Base-by-base conservation (phyloP, 2,888 invertebrate species). In the Dicyrtomina minuta region DNA sequence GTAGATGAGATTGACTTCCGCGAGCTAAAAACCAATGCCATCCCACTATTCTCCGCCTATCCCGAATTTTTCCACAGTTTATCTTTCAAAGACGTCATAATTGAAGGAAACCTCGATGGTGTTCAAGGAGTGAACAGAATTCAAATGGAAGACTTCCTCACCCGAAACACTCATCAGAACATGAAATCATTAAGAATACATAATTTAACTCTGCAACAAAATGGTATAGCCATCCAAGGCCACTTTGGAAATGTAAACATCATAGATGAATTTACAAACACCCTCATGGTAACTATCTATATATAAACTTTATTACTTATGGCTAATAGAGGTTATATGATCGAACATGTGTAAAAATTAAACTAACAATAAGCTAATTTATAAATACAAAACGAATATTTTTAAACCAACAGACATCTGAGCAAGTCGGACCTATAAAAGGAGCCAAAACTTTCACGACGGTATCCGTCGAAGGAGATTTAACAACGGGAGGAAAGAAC, bases 221-320 rank as follows among this genome's bases (percentile, higher is more conserved):
- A 46, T 3, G 61, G 67, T 24, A 64, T 74, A 10, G 17, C 43
- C 1, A 26, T 72, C 0, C 13, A 15, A 22, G 74, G 73, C 24
- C 62, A 39, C 13, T 20, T 75, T 33, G 62, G 53, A 15, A 62
- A 65, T 26, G 26, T 41, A 1, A 51, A 74, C 49, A 1, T 75
- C 12, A 6, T 20, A 15, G 49, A 70, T 6, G 73, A 68, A 51
- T 69, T 64, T 58, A 22, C 65, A 2, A 70, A 74, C 39, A 77
- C 75, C 3, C 24, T 77, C 22, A 70, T 73, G 71, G 74, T 75
- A 71, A 72, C 49, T 15, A 10, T n/a, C 15, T 59, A 12, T 15
- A 65, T 6, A 12, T 64, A 5, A 22, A 17, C 43, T 49, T 24
- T 33, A 26, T 4, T 59, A 61, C 22, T 39, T 20, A 33, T 27